Evolutionary conservation across 2,797 vertebrate species (phyloP).

Genomic region (Stomatorhinus walkeri): DNA sequence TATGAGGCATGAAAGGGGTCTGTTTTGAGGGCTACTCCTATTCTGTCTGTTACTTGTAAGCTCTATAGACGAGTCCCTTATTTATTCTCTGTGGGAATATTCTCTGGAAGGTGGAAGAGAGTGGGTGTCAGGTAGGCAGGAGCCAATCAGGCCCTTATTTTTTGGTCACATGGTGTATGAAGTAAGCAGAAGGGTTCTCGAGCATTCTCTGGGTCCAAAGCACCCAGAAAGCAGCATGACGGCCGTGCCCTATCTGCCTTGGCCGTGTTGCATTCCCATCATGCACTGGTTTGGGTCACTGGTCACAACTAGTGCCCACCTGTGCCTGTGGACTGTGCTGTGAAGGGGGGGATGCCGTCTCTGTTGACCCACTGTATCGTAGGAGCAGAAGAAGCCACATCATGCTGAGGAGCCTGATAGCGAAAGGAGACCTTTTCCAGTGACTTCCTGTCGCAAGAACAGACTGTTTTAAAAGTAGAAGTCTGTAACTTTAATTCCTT

Average conservation of each 20-base stretch:
- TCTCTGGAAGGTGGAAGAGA: neutral
- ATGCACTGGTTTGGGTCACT: neutral
- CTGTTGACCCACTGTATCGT: no score
- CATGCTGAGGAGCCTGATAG: conserved; percentile 69
- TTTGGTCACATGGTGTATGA: neutral
- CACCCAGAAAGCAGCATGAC: neutral
- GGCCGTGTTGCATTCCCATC: neutral
- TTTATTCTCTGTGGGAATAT: neutral
- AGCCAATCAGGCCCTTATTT: neutral
- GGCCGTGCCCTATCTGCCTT: neutral
- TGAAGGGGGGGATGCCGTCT: neutral
- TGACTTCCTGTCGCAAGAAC: conserved; percentile 72
- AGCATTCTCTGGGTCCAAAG: neutral
- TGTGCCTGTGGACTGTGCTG: neutral
- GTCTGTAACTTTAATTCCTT: conserved; percentile 68
- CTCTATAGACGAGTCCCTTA: neutral
- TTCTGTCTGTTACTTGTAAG: conserved; percentile 39
- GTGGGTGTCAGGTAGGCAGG: neutral
- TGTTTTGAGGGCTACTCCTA: conserved; percentile 48
- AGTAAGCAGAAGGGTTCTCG: neutral
- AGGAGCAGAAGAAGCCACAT: conserved; percentile 42
- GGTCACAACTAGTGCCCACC: neutral
- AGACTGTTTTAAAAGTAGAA: conserved; percentile 61
- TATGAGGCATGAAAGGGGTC: conserved; percentile 70
- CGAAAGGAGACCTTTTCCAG: conserved; percentile 58